Base-by-base conservation (phyloP, 2,113 vertebrate species). In the Channa argus region DNA sequence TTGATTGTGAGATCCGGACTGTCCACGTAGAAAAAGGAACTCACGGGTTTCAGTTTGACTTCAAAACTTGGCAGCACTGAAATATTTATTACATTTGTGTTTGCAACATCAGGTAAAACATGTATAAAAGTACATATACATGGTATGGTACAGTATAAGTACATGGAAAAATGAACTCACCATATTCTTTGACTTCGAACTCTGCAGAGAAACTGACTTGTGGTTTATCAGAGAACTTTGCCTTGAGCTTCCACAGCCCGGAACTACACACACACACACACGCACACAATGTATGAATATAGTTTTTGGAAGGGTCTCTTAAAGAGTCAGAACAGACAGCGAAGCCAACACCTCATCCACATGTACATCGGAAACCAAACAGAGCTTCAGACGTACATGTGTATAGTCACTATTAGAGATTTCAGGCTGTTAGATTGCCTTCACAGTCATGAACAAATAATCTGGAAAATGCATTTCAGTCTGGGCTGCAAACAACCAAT, bases 61-160 rank as follows among this genome's bases (percentile, higher is more conserved):
- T 97, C 96, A 5, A 97, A 97, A 80, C 79, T 92, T n/a, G 93
- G 92, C 41, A 93, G 68, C 10, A 93, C 93, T 94, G 63, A 13
- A 70, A 76, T 41, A 10, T 60, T 44, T 6, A 44, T 39, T 12
- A 4, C 2, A n/a, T 46, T 15, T 60, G 1, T 45, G 5, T 50
- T 2, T 33, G 3, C 1, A 50, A 24, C 51, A 53, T 24, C 3
- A 44, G 0, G 8, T 2, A 0, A 51, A n/a, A n/a, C n/a, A n/a
- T n/a, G n/a, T n/a, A n/a, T n/a, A 54, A 47, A 60, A n/a, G 15
- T n/a, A 45, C 39, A 2, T 4, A 14, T 8, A 37, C 1, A 15
- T n/a, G 13, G 3, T 6, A n/a, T n/a, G n/a, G n/a, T n/a, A n/a
- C n/a, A n/a, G n/a, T n/a, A n/a, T n/a, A n/a, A n/a, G n/a, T n/a